Base-by-base conservation (phyloP, 2,888 invertebrate genomes). In the Tipula vernalis region DNA sequence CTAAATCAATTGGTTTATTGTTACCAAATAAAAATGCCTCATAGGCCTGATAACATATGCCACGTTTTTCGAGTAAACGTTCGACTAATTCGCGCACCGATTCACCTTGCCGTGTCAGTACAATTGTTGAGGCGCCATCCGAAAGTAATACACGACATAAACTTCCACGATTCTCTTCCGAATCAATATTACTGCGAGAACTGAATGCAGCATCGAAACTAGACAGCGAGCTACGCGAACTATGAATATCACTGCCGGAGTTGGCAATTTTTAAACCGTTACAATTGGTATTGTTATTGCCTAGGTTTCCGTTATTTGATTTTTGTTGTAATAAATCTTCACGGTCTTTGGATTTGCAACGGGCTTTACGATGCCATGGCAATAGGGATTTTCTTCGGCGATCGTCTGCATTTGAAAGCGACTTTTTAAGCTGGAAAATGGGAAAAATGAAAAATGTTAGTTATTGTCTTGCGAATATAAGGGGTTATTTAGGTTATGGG, bases 81-180 rank as follows among this genome's bases (percentile, higher is more conserved):
- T 95, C 95, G 36, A 98, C 95, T 87, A 98, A 93, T 88, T 95
- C 94, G 87, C 95, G 94, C 87, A 98, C 95, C 0, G 95, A 95
- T 90, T 97, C 95, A 41, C 94, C 93, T 28, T 95, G 92, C 89
- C 95, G 95, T 85, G 97, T 96, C 89, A 96, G 96, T 87, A 98
- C 96, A 88, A 98, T 98, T 0, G 98, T 98, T 3, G 98, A 98
- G 87, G 98, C 97, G 86, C 96, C 96, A 92, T 98, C 98, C 1
- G 97, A 96, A 87, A 99, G 92, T 89, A 96, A 95, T 87, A 99
- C 97, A 88, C 98, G 94, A 90, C 97, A 97, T 42, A 97, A 91
- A 4, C 93, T 92, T 13, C 91, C 91, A 88, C 91, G 89, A 1
- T 90, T 90, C 10, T 90, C 90, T 51, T 87, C 87, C 3, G 86